Evolutionary conservation across 2,888 invertebrate species (phyloP).

Genomic region (Terebella lapidaria): DNA sequence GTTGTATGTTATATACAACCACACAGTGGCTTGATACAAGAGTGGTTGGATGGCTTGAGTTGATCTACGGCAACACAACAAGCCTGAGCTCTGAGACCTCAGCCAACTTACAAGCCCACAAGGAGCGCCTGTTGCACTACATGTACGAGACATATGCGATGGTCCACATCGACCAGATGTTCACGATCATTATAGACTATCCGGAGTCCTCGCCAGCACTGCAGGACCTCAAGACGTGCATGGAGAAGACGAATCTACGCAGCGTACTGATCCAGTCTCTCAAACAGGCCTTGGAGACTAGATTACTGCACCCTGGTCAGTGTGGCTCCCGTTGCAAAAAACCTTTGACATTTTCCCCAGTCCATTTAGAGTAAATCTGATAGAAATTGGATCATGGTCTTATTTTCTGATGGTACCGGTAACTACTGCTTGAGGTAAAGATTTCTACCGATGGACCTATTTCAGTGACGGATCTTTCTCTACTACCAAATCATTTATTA

Average conservation of each 20-base stretch:
- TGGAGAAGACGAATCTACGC: slow-evolving; percentile 73
- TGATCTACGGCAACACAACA: slow-evolving; percentile 65
- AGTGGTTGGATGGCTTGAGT: slow-evolving; percentile 79
- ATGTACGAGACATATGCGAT: slow-evolving; percentile 84
- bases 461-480: no score
- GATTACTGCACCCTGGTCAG: slow-evolving; percentile 71
- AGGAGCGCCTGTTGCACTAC: slow-evolving; percentile 65
- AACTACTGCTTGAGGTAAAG: no score
- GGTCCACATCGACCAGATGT: slow-evolving; percentile 75
- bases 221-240: slow-evolving; percentile 78
- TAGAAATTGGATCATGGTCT: no score
- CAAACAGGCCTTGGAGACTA: slow-evolving; percentile 76
- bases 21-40: slow-evolving; percentile 79
- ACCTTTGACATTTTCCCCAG: no score
- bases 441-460: no score
- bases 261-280: slow-evolving; percentile 64
- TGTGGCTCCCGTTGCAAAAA: no score
- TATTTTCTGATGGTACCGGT: no score
- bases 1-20: no score
- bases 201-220: slow-evolving; percentile 92
- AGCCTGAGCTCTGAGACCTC: neutral
- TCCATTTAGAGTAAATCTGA: no score
- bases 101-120: slow-evolving; percentile 17
- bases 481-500: no score
- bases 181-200: slow-evolving; percentile 93